phyloP scores from a whole-genome alignment of 1,140 invertebrate species.

The Leptonema lineaticorne region DNA sequence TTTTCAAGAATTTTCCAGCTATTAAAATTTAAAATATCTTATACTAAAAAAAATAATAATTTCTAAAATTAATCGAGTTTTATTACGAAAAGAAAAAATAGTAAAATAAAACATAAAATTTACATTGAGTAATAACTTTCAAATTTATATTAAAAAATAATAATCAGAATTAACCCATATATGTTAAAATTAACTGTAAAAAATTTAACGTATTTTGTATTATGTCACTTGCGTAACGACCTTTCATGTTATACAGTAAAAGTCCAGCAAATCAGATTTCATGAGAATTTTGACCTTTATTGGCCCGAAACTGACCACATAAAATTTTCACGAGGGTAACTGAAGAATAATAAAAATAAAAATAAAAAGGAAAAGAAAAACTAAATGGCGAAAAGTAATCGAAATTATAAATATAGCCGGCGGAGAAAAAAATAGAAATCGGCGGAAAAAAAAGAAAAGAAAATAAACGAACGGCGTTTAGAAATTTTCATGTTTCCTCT shows the following conservation, averaged over 20 bases:
- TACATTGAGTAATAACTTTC: too few relatives aligned
- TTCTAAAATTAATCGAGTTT: too few relatives aligned
- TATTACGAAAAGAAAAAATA: too few relatives aligned
- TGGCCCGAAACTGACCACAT: neutral
- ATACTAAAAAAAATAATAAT: too few relatives aligned
- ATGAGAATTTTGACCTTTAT: conserved; percentile 20
- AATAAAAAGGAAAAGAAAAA: neutral
- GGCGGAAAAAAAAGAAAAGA: conserved; percentile 11
- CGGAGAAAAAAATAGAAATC: conserved; percentile 4
- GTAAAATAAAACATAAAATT: too few relatives aligned
- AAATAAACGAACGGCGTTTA: neutral
- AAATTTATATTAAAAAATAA: too few relatives aligned
- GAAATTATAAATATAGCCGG: neutral
- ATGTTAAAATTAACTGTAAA: too few relatives aligned
- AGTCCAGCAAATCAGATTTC: conserved; percentile 21
- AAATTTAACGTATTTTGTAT: conserved; percentile 20
- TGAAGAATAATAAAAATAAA: neutral
- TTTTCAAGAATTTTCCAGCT: too few relatives aligned
- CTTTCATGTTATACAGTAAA: conserved; percentile 22
- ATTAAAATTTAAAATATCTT: too few relatives aligned
- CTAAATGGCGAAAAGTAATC: neutral
- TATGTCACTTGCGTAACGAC: conserved; percentile 27
- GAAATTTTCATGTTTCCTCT: conserved; percentile 16
- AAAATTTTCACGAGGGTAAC: too few relatives aligned
- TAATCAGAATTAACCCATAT: too few relatives aligned